Base-by-base conservation (phyloP, 2,888 invertebrate species). In the Pseudococcus viburni region DNA sequence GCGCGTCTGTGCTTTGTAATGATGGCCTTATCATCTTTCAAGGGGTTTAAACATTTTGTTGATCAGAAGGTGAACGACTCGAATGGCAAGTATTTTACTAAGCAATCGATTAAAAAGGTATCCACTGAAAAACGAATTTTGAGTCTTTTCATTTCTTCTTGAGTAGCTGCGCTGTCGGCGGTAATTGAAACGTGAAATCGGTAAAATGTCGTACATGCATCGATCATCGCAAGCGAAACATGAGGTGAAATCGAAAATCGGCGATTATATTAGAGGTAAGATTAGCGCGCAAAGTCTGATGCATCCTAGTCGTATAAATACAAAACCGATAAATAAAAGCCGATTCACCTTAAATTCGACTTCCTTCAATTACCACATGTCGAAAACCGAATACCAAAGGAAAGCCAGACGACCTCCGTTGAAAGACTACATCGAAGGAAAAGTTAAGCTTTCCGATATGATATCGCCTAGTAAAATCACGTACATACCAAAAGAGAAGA, bases 171-270 rank as follows among this genome's bases (percentile, higher is more conserved):
- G 73, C 73, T 73, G 11, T 83, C 46, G 46, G 42, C 80, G 46
- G 77, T 39, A 39, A 83, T 83, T 46, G 12, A 19, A 83, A 83
- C 80, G 73, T 33, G 33, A 73, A 73, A 73, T 73, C 73, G 73
- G 46, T 19, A 83, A 46, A 42, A 86, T 86, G 86, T 86, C 86
- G 39, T 68, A 77, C 9, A 86, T 73, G 42, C 64, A 86, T 68
- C 64, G 88, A 55, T 46, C 39, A 46, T 26, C 88, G 46, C 48
- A 80, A 26, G 77, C 51, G 19, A 80, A 51, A 39, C 51, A 77
- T 51, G 88, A 88, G 88, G 88, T 83, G 19, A 88, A 88, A 59
- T 88, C 88, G 51, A 88, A 88, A 55, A 88, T 88, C 83, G 88
- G 88, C 88, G 88, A 88, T 59, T 88, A 88, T 59, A 88, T 88